Percentiles rank a stretch among this genome's conserved stretches.
phyloP scores from a whole-genome alignment of 1,140 invertebrate species.

The Dendroctonus ponderosae region DNA sequence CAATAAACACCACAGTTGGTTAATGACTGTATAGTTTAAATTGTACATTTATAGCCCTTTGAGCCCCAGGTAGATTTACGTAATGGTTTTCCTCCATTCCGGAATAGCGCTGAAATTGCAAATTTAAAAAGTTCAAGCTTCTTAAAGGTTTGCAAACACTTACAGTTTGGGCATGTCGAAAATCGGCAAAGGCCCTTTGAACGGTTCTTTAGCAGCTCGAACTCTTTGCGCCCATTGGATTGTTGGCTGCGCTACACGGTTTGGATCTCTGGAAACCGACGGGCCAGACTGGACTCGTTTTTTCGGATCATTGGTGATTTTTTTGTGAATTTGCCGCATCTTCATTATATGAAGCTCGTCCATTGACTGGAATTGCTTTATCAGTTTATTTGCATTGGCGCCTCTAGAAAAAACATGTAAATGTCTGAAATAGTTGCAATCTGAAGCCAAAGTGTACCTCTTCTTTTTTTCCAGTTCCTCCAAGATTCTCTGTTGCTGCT shows the following conservation, averaged over 20 bases:
- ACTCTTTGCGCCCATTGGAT: slow-evolving; percentile 43
- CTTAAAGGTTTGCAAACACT: slow-evolving; percentile 17
- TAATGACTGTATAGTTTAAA: too few relatives aligned
- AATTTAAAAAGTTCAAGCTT: neutral
- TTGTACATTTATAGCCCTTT: too few relatives aligned
- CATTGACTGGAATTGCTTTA: slow-evolving; percentile 44
- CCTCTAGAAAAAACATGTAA: slow-evolving; percentile 36
- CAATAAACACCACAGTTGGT: too few relatives aligned
- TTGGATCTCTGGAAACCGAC: slow-evolving; percentile 39
- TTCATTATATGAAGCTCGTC: slow-evolving; percentile 42
- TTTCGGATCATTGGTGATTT: slow-evolving; percentile 9
- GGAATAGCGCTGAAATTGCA: slow-evolving; percentile 38
- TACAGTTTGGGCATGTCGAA: slow-evolving; percentile 40
- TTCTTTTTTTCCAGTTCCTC: slow-evolving; percentile 24
- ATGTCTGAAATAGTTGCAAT: neutral
- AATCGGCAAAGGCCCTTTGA: slow-evolving; percentile 10
- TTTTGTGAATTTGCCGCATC: slow-evolving; percentile 35
- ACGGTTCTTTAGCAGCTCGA: slow-evolving; percentile 17
- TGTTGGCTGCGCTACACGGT: slow-evolving; percentile 43
- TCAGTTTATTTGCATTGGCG: slow-evolving; percentile 42
- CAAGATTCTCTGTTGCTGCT: slow-evolving; percentile 8
- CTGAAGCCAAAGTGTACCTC: slow-evolving; percentile 14
- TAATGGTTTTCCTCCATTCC: slow-evolving; percentile 41
- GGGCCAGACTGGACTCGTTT: slow-evolving; percentile 36
- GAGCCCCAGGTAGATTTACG: neutral